phyloP scores from a whole-genome alignment of 2,797 vertebrate species.

The Microcaecilia unicolor region DNA sequence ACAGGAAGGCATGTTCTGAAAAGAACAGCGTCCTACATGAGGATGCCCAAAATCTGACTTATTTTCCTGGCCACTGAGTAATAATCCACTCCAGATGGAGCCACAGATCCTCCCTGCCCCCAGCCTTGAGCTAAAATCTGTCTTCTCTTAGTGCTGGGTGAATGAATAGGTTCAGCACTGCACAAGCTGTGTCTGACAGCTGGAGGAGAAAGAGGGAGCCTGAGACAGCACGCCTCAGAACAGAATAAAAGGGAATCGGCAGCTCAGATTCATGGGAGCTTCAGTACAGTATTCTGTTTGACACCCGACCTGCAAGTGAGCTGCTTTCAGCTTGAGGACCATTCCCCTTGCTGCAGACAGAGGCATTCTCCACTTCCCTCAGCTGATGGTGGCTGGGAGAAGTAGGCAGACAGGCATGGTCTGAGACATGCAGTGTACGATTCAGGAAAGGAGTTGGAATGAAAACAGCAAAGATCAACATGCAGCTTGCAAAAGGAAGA shows the following conservation, averaged over 20 bases:
- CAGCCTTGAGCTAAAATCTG: constrained; percentile 11
- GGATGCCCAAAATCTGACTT: constrained; percentile 14
- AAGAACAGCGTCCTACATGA: constrained; percentile 5
- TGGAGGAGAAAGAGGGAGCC: constrained; percentile 16
- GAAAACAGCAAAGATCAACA: background rate
- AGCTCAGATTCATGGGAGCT: background rate
- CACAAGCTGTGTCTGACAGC: constrained; percentile 51
- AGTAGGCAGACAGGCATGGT: background rate
- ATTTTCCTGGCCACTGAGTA: constrained; percentile 21
- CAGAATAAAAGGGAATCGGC: background rate
- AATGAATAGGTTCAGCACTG: constrained; percentile 43
- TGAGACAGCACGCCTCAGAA: background rate
- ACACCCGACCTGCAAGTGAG: background rate
- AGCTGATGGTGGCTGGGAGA: background rate
- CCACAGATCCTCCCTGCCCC: constrained; percentile 27
- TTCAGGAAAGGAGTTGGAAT: background rate
- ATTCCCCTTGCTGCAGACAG: background rate
- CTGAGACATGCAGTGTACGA: background rate
- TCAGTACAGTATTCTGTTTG: background rate
- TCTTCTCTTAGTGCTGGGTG: constrained; percentile 10
- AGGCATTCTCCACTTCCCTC: background rate
- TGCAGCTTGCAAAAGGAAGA: too few relatives aligned
- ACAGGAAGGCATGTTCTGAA: background rate
- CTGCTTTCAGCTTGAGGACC: background rate
- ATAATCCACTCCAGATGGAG: constrained; percentile 19